Conservation (phyloP, 2,888 invertebrate species). For the Epicampocera succincta region DNA sequence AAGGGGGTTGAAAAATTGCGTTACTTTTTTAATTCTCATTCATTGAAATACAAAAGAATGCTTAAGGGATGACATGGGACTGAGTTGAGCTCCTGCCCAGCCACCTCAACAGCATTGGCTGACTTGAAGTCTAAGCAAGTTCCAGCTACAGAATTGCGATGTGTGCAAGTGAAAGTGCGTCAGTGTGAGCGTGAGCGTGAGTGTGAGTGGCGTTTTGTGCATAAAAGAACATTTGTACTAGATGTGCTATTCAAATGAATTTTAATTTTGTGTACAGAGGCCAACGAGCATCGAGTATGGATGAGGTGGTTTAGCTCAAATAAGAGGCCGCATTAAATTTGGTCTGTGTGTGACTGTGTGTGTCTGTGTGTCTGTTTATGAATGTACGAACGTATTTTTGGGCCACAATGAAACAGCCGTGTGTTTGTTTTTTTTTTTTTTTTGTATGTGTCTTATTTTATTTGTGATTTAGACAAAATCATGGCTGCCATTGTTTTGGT, state of each 20-base stretch:
- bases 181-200: conserved; percentile 55
- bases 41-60: conserved; percentile 13
- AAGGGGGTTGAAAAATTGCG: conserved; percentile 63
- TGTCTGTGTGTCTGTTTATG: conserved; percentile 55
- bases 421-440: conserved; percentile 32
- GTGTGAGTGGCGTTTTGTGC: conserved; percentile 56
- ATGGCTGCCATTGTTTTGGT: conserved; percentile 66
- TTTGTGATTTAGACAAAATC: conserved; percentile 70
- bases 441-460: conserved; percentile 39
- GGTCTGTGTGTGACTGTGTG: conserved; percentile 57
- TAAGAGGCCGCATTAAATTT: conserved; percentile 60
- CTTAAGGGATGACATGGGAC: conserved; percentile 45
- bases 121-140: conserved; percentile 46
- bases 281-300: conserved; percentile 64
- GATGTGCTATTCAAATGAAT: conserved; percentile 75
- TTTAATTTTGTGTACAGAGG: conserved; percentile 74
- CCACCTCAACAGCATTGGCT: conserved; percentile 39
- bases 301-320: conserved; percentile 34
- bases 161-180: conserved; percentile 48
- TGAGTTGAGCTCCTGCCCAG: conserved; percentile 11
- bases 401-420: conserved; percentile 54
- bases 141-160: conserved; percentile 43
- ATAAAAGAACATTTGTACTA: conserved; percentile 66
- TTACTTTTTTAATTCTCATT: conserved; percentile 52
- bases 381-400: conserved; percentile 60